Percentiles rank a stretch among this genome's conserved stretches.
Evolutionary conservation across 2,888 invertebrate species (phyloP).

Genomic region (Spilosoma lubricipeda): DNA sequence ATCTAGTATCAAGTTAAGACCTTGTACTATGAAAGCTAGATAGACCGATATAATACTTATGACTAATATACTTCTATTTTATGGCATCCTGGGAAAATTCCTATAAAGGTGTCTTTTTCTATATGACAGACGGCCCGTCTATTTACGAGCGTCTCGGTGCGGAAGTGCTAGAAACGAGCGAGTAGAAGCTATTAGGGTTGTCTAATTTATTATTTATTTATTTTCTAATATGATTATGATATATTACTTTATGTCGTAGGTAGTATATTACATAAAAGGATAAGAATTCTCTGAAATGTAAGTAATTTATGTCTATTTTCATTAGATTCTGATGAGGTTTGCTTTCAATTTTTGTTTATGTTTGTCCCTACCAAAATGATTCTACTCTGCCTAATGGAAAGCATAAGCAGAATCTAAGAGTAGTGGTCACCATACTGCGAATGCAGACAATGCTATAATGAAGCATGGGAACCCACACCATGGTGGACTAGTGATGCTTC

Average conservation of each 20-base stretch:
- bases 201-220: constrained; percentile 1
- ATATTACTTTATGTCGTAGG: background rate
- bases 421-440: too few species aligned
- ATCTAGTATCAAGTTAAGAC: too few species aligned
- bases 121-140: constrained; percentile 23
- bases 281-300: background rate
- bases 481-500: too few species aligned
- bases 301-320: background rate
- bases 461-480: too few species aligned
- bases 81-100: constrained; percentile 17
- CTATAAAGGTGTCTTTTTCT: constrained; percentile 25
- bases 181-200: constrained; percentile 30
- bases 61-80: background rate
- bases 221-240: background rate
- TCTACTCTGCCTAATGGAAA: too few species aligned
- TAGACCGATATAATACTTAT: too few species aligned
- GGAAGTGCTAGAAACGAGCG: constrained; percentile 33
- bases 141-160: constrained; percentile 33
- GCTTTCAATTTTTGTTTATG: too few species aligned
- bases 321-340: too few species aligned
- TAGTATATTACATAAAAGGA: background rate
- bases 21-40: too few species aligned
- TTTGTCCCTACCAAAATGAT: too few species aligned
- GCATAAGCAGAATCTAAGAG: too few species aligned
- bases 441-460: too few species aligned